Evolutionary conservation across 1,140 invertebrate genomes (phyloP), one percentile per base, ranked within the genome.

Genomic region (Vollenhovia emeryi): DNA sequence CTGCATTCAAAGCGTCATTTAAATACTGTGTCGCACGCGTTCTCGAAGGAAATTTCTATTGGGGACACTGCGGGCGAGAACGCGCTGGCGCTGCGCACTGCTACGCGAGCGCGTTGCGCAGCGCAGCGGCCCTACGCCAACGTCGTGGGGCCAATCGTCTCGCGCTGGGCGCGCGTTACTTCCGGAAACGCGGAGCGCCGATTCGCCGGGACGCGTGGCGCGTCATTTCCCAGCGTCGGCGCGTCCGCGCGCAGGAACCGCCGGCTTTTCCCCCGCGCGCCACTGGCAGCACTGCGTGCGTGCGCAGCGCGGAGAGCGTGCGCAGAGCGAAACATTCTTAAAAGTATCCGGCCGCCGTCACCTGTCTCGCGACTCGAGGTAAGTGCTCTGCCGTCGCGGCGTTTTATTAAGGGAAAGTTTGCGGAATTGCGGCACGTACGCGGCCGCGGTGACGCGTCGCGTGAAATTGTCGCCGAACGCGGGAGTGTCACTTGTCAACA

Each of bases 301-400:
- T 79, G 30, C 7, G 21, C 60, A 79, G 60, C 60, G 75, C 75
- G 15, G 68, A 36, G 75, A 79, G 60, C 60, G 60, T 79, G 75
- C 75, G 75, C 75, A 68, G 15, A 79, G 13, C 30, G 30, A 24
- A 13, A 33, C 33, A n/a, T 4, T 66, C 75, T 68, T 30, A 79
- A 79, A 79, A 79, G 60, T 78, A 30, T 79, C 75, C 75, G 75
- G 75, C 27, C n/a, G 75, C 75, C 75, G 75, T 79, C 43, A 79
- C 24, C 60, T 66, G 43, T 66, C 40, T 68, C 75, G 24, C 43
- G 60, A 11, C 8, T 48, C 1, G 40, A 66, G 75, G 75, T 79
- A 79, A 79, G 75, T 79, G 43, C 8, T 33, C n/a, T 0, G 9
- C 5, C 11, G 13, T 15, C 3, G 6, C 1, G 3, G 0, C 60